Base-by-base conservation (phyloP, 2,888 invertebrate species). In the Acanthococcus lagerstroemiae region DNA sequence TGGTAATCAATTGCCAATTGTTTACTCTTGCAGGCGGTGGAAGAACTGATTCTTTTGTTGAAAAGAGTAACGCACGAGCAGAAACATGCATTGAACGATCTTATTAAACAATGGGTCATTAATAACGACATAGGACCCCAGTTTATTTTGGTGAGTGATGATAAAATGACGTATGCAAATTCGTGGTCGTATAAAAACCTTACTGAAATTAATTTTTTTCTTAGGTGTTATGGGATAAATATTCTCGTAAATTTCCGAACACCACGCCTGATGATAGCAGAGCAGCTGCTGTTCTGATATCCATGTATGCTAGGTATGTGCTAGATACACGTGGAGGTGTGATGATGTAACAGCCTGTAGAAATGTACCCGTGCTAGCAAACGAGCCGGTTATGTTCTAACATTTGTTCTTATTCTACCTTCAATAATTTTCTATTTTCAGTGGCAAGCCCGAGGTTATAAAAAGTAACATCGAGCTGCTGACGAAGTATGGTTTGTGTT, bases 211-310 rank as follows among this genome's bases (percentile, higher is more conserved):
- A n/a, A n/a, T 77, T 17, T 73, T 75, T 68, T 69, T 67, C 81
- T 67, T 78, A 90, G 81, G 83, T 89, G 12, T 79, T 95, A 67
- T 95, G 92, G 87, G 88, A 92, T 76, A 84, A 84, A 72, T 91
- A 90, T 74, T 82, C 89, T 0, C 81, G 86, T 72, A 85, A 87
- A 74, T 79, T 84, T 12, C 83, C 86, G 46, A 82, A 84, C 3
- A 85, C 86, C 0, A 83, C 84, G 0, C 81, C 83, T 48, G 80
- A 82, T 71, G 87, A 91, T 68, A 85, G 89, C 63, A 81, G 85
- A 63, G 82, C 85, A 1, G 87, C 92, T 0, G 77, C 91, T 3
- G 81, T 87, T 66, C 75, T 95, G 1, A 79, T 95, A 1, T 84
- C 86, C 15, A 90, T 95, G 88, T 83, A 83, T 37, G 84, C 86